Evolutionary conservation across 2,797 vertebrate species (phyloP), one percentile per base, ranked within the genome.

Genomic region (Falco columbarius): DNA sequence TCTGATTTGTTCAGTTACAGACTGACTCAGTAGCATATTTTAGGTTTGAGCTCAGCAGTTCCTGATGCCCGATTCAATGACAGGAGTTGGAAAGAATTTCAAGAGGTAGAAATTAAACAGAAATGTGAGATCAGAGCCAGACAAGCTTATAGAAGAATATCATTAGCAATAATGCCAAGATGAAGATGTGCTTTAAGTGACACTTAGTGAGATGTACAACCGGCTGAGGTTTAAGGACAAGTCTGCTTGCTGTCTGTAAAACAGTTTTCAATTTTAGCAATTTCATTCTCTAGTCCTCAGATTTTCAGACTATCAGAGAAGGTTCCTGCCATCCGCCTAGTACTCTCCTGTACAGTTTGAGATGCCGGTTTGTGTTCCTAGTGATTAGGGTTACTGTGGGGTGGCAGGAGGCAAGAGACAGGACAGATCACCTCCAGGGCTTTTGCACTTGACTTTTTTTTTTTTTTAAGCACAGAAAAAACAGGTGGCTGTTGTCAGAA

Each of bases 401-500:
- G 19, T 40, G 44, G 18, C 1, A 49, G 90, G 51, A 90, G 36
- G 54, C 63, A 82, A 21, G 32, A 73, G 80, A 36, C 46, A 58
- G 40, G 38, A 76, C 40, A 74, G 26, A 47, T 38, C 4, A 0
- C 65, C 65, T 54, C 46, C 34, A 14, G 73, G 81, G 63, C 54
- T 94, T 83, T 63, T 73, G 79, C 54, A 68, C 51, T 4, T 49
- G 40, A 14, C 1, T 13, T 40, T 40, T 40, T 40, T 40, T 40
- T n/a, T 68, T 92, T 76, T 18, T 65, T 44, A 49, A 74, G n/a
- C 1, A 30, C 54, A 90, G 72, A 49, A 58, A 87, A 71, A 95
- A 11, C 81, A 95, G 70, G 47, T 91, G 86, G 40, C 84, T 92
- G 15, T 46, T 93, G 81, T 83, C 91, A 96, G n/a, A 89, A 80